Percentiles rank a stretch among this genome's conserved stretches.
These are phyloP conservation scores for Elanoides forficatus DNA, from an alignment of 2,113 vertebrate genomes.

Conservation along the genomic window DNA sequence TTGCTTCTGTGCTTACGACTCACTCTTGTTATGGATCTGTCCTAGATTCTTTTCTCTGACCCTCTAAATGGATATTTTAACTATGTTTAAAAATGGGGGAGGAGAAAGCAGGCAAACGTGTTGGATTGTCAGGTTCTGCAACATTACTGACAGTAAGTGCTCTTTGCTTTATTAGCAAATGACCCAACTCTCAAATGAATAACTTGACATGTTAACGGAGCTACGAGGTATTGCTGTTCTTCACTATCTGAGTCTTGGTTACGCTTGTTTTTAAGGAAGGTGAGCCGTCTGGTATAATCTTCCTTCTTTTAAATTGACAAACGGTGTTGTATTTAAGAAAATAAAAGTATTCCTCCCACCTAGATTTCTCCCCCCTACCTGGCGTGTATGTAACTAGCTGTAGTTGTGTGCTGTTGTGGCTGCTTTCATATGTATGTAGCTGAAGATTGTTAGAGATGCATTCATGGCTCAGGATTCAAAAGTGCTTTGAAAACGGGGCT, in stretches of 20 bases:
- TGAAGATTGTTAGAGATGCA: neutral
- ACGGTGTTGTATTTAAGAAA: neutral
- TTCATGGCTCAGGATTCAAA: neutral
- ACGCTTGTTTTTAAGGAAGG: neutral
- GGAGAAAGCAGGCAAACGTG: neutral
- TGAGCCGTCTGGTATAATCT: neutral
- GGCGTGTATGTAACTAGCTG: neutral
- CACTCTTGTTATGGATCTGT: neutral
- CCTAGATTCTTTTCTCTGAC: conserved; percentile 42
- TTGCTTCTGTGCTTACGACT: neutral
- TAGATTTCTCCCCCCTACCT: neutral
- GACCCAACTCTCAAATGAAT: neutral
- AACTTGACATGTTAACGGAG: neutral
- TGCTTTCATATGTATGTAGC: neutral
- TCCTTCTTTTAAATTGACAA: neutral
- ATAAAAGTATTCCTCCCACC: neutral
- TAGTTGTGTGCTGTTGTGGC: neutral
- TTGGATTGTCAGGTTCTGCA: conserved; percentile 6
- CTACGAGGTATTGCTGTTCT: neutral
- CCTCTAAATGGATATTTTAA: neutral
- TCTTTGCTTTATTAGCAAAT: neutral
- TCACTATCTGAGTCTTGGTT: neutral
- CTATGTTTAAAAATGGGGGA: neutral
- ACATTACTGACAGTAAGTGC: neutral
- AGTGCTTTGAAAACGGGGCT: neutral